Percentiles rank a stretch among this genome's conserved stretches.
Evolutionary conservation across 2,113 vertebrate genomes (phyloP).

Genomic region (rabbit (Oryctolagus cuniculus)): mOryCun1.1 NC_091441.1:62349501-62350000

Average conservation of each 20-base stretch:
- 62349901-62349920: rapidly evolving
- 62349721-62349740: constrained; percentile 95
- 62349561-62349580: constrained; percentile 96
- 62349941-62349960: background rate
- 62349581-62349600: constrained; percentile 98
- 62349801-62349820: background rate
- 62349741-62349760: constrained; percentile 79
- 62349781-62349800: background rate
- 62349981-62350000: background rate
- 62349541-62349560: background rate
- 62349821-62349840: background rate
- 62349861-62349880: background rate
- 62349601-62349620: constrained; percentile 95
- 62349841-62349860: background rate
- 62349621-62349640: constrained; percentile 94
- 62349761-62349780: background rate
- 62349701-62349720: constrained; percentile 98
- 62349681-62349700: constrained; percentile 98
- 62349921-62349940: background rate
- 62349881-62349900: background rate
- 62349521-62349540: background rate
- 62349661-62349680: constrained; percentile 97
- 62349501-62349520: background rate
- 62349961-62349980: background rate
- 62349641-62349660: constrained; percentile 96